phyloP scores from a whole-genome alignment of 2,888 invertebrate genomes.

The Anodontia alba region DNA sequence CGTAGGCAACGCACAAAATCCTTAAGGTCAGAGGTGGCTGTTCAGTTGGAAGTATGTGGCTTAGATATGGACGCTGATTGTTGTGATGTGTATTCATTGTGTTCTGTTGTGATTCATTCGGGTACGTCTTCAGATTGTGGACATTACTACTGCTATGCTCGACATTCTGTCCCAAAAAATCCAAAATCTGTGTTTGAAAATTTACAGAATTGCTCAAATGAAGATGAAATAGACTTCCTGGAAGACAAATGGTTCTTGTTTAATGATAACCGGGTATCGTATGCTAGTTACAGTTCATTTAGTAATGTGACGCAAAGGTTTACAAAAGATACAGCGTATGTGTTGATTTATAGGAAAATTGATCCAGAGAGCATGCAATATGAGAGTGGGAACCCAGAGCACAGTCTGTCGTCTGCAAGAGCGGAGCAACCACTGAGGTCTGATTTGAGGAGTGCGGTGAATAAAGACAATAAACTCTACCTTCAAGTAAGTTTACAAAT shows the following conservation, averaged over 20 bases:
- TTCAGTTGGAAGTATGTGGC: conserved; percentile 60
- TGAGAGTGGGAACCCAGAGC: conserved; percentile 42
- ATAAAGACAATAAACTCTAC: conserved; percentile 73
- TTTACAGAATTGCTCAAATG: conserved; percentile 57
- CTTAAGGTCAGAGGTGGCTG: conserved; percentile 52
- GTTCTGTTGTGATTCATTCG: conserved; percentile 93
- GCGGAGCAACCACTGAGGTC: conserved; percentile 68
- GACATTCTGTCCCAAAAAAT: conserved; percentile 72
- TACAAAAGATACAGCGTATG: conserved; percentile 92
- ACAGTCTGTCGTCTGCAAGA: conserved; percentile 40
- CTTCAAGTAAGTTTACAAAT: conserved; percentile 66
- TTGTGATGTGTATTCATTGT: conserved; percentile 89
- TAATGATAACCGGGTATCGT: conserved; percentile 91
- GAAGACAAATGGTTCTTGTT: conserved; percentile 91
- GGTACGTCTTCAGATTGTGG: conserved; percentile 94
- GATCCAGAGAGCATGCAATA: conserved; percentile 47
- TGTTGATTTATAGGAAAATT: conserved; percentile 89
- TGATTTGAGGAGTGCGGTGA: conserved; percentile 70
- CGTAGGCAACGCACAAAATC: conserved; percentile 37
- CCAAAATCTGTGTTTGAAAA: conserved; percentile 61
- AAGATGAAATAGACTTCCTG: conserved; percentile 82
- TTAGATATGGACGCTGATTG: conserved; percentile 51
- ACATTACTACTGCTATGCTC: conserved; percentile 93
- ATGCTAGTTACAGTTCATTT: conserved; percentile 76
- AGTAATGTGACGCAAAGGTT: conserved; percentile 80